Evolutionary conservation across 2,797 vertebrate species (phyloP).

Genomic region (Tolypeutes matacus): DNA sequence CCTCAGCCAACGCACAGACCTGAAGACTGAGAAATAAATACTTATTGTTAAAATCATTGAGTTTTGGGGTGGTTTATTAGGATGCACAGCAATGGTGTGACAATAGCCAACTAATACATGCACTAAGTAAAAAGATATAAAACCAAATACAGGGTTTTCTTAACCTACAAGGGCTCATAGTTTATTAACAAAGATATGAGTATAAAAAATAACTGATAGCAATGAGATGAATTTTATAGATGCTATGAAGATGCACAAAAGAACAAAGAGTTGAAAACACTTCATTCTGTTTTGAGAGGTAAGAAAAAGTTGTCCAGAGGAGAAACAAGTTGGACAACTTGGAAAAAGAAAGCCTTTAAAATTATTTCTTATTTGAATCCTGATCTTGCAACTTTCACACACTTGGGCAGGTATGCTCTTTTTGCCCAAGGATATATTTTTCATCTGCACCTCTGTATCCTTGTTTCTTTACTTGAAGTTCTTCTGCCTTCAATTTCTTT

Average conservation of each 20-base stretch:
- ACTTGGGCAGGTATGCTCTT: too few species aligned
- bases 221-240: constrained; percentile 32
- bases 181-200: constrained; percentile 17
- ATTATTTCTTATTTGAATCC: too few species aligned
- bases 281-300: background rate
- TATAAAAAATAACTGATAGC: background rate
- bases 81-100: background rate
- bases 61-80: background rate
- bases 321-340: background rate
- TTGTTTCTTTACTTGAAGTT: too few species aligned
- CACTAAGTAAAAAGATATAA: background rate
- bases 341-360: background rate
- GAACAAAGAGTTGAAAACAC: background rate
- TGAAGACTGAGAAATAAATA: background rate
- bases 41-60: background rate
- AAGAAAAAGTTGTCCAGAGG: background rate
- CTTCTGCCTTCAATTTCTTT: too few species aligned
- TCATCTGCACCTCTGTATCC: too few species aligned
- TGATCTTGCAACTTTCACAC: too few species aligned
- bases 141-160: constrained; percentile 17
- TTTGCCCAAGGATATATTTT: too few species aligned
- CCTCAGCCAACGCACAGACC: background rate
- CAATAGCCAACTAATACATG: background rate
- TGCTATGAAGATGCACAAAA: background rate
- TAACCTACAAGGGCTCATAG: background rate